A percentile compares a stretch with the other conserved stretches of the same genome.
Conservation (phyloP, 2,797 vertebrate species). For the Buphagus erythrorhynchus region DNA sequence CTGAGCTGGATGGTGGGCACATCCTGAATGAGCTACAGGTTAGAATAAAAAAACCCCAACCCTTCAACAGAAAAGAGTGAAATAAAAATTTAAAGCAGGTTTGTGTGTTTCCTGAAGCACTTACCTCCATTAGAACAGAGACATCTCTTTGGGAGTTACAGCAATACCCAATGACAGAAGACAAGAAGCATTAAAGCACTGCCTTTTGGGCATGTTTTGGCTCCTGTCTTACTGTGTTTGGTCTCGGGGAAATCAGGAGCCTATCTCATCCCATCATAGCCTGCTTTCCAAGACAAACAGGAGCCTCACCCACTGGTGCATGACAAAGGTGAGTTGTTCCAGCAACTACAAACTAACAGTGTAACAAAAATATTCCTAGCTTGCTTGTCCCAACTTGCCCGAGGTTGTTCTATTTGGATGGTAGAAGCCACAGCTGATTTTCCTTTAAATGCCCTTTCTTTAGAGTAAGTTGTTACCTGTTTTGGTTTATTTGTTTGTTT, state of each 20-base stretch:
- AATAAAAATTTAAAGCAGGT: constrained; percentile 49
- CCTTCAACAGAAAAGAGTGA: not conserved
- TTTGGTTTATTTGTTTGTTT: not conserved
- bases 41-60: not conserved
- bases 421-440: constrained; percentile 18
- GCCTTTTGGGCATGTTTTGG: constrained; percentile 6
- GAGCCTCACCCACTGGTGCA: not conserved
- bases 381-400: not conserved
- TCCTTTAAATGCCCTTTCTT: not conserved
- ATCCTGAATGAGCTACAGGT: not conserved
- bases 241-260: not conserved
- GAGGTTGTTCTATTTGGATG: not conserved
- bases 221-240: not conserved
- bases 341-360: constrained; percentile 6
- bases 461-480: not conserved
- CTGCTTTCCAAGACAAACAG: constrained; percentile 48
- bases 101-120: constrained; percentile 44
- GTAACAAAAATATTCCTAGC: not conserved
- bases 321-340: constrained; percentile 42
- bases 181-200: not conserved
- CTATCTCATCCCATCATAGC: not conserved
- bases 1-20: not conserved
- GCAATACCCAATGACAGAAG: not conserved
- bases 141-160: not conserved
- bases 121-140: constrained; percentile 67